Evolutionary conservation across 2,797 vertebrate genomes (phyloP).

Genomic region (Sebastes miniatus): DNA sequence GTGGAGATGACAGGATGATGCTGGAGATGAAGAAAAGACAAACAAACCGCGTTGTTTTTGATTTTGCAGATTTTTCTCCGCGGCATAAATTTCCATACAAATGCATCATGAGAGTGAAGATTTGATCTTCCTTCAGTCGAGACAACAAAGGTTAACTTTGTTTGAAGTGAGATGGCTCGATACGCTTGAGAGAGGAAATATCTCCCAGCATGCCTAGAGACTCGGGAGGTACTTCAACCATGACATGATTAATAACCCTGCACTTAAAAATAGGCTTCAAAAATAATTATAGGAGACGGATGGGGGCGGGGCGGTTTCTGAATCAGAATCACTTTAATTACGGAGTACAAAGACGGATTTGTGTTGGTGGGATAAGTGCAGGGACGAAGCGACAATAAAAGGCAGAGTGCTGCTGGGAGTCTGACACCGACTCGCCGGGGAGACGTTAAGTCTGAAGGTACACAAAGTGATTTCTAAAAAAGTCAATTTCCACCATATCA

Average conservation of each 20-base stretch:
- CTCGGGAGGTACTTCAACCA: slow-evolving; percentile 28
- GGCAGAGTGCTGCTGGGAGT: not conserved
- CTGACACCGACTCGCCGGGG: not conserved
- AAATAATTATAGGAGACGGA: slow-evolving; percentile 42
- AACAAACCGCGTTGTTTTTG: too few species aligned
- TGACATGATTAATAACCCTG: slow-evolving; percentile 52
- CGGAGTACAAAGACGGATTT: slow-evolving; percentile 8
- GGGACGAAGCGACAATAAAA: not conserved
- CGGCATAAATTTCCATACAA: not conserved
- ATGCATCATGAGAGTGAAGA: not conserved
- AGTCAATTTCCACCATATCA: not conserved
- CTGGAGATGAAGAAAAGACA: not conserved
- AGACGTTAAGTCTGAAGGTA: not conserved
- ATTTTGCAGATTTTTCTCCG: not conserved
- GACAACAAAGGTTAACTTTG: slow-evolving; percentile 24
- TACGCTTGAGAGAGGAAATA: slow-evolving; percentile 29
- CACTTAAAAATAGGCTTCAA: slow-evolving; percentile 53
- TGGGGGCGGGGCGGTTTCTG: slow-evolving; percentile 24
- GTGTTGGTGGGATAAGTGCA: slow-evolving; percentile 32
- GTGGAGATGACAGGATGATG: not conserved
- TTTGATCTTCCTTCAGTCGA: slow-evolving; percentile 11
- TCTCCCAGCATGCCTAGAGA: slow-evolving; percentile 28
- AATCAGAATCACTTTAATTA: slow-evolving; percentile 45
- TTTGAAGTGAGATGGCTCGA: slow-evolving; percentile 18
- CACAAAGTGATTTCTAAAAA: not conserved